These are phyloP conservation scores for Cepphus grylle DNA, from an alignment of 2,113 vertebrate genomes.

Conservation along the genomic window DNA sequence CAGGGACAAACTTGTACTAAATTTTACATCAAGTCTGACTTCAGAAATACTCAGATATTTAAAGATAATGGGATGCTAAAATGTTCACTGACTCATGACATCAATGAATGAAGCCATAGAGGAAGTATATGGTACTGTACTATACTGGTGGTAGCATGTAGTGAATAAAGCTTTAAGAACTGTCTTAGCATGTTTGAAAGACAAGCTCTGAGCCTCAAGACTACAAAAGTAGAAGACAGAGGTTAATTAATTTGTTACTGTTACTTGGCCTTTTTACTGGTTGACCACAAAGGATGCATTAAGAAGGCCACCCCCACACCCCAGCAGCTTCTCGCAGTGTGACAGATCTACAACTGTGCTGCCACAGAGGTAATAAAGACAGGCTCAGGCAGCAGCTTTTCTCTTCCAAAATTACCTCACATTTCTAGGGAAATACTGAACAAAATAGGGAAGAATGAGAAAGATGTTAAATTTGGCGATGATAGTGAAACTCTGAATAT, in stretches of 20 bases:
- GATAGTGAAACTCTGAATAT: slow-evolving; percentile 5
- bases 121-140: neutral
- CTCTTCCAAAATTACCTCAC: neutral
- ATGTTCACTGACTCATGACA: neutral
- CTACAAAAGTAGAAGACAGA: neutral
- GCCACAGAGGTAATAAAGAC: neutral
- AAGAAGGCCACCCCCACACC: neutral
- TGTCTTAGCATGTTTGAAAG: neutral
- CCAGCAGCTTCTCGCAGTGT: neutral
- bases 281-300: neutral
- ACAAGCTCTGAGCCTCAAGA: neutral
- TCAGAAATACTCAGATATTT: neutral
- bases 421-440: neutral
- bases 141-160: neutral
- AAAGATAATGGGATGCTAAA: neutral
- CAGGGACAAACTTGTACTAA: neutral
- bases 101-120: neutral
- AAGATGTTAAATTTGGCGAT: neutral
- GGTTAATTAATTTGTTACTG: neutral
- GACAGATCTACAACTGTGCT: neutral
- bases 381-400: neutral
- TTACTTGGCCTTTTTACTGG: neutral
- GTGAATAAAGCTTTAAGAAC: neutral
- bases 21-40: neutral
- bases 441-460: neutral